Conservation (phyloP, 1,140 invertebrate genomes). For the Euura saliciscinereae region DNA sequence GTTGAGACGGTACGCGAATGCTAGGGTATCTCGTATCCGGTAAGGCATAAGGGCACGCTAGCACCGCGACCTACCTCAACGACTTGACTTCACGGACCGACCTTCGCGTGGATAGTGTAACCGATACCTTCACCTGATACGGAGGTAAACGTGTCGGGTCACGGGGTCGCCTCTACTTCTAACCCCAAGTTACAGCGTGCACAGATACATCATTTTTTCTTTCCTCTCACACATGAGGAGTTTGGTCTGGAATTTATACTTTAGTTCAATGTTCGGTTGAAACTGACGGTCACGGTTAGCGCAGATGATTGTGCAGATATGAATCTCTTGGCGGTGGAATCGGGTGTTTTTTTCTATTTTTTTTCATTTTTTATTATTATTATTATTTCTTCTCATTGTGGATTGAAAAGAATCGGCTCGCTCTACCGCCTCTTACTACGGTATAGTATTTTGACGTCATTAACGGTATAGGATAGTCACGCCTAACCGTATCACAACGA, state of each 20-base stretch:
- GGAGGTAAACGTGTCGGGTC: constrained; percentile 18
- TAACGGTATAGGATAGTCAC: neutral
- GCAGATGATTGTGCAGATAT: no score
- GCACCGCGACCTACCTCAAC: constrained; percentile 9
- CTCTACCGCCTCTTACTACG: neutral
- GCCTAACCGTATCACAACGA: neutral
- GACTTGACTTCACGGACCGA: neutral
- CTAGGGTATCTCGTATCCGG: neutral
- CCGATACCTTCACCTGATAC: constrained; percentile 19
- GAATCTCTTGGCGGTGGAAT: no score
- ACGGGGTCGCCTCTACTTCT: neutral
- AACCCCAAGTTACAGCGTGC: neutral
- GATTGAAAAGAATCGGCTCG: neutral
- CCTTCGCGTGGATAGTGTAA: neutral
- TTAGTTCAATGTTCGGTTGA: no score
- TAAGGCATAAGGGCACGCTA: neutral
- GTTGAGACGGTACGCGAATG: neutral
- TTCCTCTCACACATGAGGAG: no score
- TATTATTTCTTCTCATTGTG: neutral
- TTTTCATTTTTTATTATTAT: no score
- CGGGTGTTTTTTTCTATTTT: no score
- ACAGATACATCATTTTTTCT: no score
- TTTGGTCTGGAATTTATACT: no score
- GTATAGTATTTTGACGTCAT: neutral
- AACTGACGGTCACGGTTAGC: no score